Evolutionary conservation across 2,888 invertebrate genomes (phyloP).

Genomic region (Philhelius pedissequus): DNA sequence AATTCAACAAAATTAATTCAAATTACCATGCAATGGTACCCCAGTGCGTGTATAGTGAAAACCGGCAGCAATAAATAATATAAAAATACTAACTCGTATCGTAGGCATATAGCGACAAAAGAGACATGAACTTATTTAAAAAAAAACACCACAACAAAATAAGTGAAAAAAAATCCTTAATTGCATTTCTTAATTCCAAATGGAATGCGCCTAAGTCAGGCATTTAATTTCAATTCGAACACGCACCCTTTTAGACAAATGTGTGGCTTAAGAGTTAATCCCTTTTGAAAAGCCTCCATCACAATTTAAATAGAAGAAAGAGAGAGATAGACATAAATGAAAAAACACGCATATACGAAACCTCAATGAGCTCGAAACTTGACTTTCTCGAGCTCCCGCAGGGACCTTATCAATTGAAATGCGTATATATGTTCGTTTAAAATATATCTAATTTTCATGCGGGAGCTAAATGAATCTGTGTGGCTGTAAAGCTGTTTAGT

Average conservation of each 20-base stretch:
- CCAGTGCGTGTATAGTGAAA: neutral
- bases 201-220: conserved; percentile 41
- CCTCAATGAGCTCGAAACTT: neutral
- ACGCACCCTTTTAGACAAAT: neutral
- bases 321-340: neutral
- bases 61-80: conserved; percentile 6
- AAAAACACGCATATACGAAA: neutral
- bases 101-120: conserved; percentile 3
- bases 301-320: neutral
- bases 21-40: conserved; percentile 35
- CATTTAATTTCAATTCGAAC: conserved; percentile 20
- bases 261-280: conserved; percentile 9
- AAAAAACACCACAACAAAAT: neutral
- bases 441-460: conserved; percentile 33
- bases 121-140: neutral
- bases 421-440: conserved; percentile 33
- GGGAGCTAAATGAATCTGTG: conserved; percentile 56
- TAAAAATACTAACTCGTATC: neutral
- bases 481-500: neutral
- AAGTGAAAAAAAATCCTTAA: conserved; percentile 2
- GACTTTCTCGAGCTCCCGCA: conserved; percentile 4
- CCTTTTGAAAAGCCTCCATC: conserved; percentile 25
- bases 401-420: conserved; percentile 45
- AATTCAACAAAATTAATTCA: conserved; percentile 50
- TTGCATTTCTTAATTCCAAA: conserved; percentile 47